phyloP scores from a whole-genome alignment of 2,797 vertebrate species.

The Iguana delicatissima region DNA sequence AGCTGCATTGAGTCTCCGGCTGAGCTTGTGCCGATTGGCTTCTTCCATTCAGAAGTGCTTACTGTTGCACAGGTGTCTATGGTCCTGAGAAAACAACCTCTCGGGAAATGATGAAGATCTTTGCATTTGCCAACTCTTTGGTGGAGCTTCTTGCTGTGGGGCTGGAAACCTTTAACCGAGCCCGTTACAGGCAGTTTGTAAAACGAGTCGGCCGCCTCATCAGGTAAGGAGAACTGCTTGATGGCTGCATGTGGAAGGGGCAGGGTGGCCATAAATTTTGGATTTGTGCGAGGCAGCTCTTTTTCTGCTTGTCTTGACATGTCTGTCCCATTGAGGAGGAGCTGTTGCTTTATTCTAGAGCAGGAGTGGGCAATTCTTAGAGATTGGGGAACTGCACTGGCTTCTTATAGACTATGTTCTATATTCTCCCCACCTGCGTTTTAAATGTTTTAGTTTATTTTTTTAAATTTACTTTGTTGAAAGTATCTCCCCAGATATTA shows the following conservation, averaged over 20 bases:
- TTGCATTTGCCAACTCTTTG: slow-evolving; percentile 94
- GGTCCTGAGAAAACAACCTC: slow-evolving; percentile 90
- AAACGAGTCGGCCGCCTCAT: slow-evolving; percentile 96
- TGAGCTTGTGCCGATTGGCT: neutral
- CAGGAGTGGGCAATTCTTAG: too few relatives aligned
- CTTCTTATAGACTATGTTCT: too few relatives aligned
- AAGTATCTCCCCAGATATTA: too few relatives aligned
- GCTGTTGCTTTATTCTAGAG: too few relatives aligned
- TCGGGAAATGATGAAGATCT: slow-evolving; percentile 97
- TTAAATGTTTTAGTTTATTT: too few relatives aligned
- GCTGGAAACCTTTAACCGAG: slow-evolving; percentile 95
- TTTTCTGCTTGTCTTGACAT: neutral
- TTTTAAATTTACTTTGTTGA: too few relatives aligned
- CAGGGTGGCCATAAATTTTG: neutral
- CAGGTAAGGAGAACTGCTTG: slow-evolving; percentile 78
- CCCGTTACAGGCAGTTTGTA: slow-evolving; percentile 94
- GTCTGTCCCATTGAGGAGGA: too few relatives aligned
- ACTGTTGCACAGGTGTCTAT: slow-evolving; percentile 84
- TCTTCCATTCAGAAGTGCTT: neutral
- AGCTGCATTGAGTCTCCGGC: neutral
- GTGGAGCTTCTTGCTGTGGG: slow-evolving; percentile 92
- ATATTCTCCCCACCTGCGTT: too few relatives aligned
- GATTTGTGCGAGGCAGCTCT: neutral
- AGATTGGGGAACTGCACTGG: too few relatives aligned
- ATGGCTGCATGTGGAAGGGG: neutral